These are phyloP conservation scores for Sorex maritimensis DNA, from an alignment of 2,797 vertebrate species.

Conservation along the genomic window DNA sequence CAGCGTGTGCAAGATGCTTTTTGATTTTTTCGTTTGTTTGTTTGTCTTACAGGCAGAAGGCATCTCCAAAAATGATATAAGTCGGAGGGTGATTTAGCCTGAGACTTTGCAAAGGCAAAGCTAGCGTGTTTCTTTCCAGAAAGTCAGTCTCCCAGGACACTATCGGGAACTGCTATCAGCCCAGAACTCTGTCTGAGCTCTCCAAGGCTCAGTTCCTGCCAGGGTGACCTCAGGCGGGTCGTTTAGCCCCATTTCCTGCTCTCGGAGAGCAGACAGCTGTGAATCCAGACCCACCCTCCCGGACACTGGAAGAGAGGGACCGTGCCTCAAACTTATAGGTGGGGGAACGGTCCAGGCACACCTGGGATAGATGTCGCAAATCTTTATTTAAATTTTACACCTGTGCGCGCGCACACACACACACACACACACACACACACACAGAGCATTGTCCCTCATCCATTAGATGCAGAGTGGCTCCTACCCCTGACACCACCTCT, in stretches of 20 bases:
- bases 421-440: too few species aligned
- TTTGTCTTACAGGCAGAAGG: neutral
- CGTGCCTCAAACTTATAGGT: neutral
- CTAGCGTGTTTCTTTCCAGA: neutral
- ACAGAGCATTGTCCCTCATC: neutral
- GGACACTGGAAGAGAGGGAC: neutral
- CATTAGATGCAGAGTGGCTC: conserved; percentile 31
- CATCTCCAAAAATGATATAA: conserved; percentile 3
- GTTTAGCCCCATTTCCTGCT: conserved; percentile 33
- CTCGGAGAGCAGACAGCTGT: conserved; percentile 4
- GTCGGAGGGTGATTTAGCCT: neutral
- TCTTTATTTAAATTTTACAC: conserved; percentile 55
- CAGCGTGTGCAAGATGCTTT: neutral
- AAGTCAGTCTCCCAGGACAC: neutral
- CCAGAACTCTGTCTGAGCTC: conserved; percentile 32
- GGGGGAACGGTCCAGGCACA: neutral
- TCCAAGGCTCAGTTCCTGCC: conserved; percentile 5
- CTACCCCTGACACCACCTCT: neutral
- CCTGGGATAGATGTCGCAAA: neutral
- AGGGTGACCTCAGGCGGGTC: conserved; percentile 64
- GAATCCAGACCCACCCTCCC: neutral
- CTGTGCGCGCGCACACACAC: too few species aligned
- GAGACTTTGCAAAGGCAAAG: neutral
- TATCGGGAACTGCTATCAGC: conserved; percentile 24
- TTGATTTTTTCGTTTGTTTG: neutral